Conservation (phyloP, 2,888 invertebrate genomes). For the Pyrrhosoma nymphula region DNA sequence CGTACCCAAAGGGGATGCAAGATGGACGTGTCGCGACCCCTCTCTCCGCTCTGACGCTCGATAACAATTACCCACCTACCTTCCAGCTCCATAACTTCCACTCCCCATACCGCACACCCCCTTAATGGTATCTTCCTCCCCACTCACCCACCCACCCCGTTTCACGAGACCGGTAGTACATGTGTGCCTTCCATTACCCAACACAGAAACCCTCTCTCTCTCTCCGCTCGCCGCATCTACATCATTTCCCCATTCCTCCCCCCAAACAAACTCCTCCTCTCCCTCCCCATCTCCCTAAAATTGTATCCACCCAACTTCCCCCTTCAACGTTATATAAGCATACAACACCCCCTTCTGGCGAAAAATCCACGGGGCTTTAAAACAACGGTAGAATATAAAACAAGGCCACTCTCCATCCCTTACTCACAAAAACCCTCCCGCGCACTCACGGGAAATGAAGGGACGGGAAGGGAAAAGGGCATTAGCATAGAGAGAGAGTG, state of each 20-base stretch:
- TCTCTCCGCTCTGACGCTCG: neutral
- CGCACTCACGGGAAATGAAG: neutral
- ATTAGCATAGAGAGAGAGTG: neutral
- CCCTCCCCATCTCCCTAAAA: neutral
- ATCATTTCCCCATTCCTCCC: constrained; percentile 19
- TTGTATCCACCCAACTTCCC: neutral
- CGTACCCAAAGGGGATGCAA: neutral
- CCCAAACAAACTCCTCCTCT: neutral
- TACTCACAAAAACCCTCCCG: neutral
- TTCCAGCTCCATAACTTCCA: neutral
- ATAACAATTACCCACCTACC: constrained; percentile 23
- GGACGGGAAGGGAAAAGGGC: neutral
- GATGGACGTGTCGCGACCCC: neutral
- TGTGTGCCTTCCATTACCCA: constrained; percentile 21
- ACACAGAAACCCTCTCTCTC: constrained; percentile 5
- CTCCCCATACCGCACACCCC: neutral
- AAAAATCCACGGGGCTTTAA: constrained; percentile 48
- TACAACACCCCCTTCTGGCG: constrained; percentile 17
- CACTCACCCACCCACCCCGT: neutral
- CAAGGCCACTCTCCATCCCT: constrained; percentile 11
- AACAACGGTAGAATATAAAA: constrained; percentile 63
- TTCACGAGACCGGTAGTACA: neutral
- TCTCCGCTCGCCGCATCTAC: neutral
- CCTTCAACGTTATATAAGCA: neutral
- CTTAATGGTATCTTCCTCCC: neutral